These are phyloP conservation scores for Sphaerophoria rueppellii DNA, from an alignment of 2,888 invertebrate genomes.

Conservation along the genomic window DNA sequence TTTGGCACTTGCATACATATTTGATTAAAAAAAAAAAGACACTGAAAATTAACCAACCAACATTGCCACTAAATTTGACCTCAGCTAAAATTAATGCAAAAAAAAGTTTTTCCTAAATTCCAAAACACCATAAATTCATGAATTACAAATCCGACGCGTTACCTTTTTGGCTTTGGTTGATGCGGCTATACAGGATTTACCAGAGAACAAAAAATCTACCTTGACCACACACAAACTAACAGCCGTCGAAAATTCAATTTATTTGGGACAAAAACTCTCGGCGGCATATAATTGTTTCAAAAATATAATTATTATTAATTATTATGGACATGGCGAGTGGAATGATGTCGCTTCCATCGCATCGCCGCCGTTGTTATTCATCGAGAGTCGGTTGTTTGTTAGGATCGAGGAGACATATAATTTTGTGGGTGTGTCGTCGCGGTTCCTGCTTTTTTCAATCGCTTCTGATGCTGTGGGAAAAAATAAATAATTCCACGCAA, in stretches of 20 bases:
- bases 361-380: no score
- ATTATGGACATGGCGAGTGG: constrained; percentile 57
- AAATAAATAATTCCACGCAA: not conserved
- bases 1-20: constrained; percentile 42
- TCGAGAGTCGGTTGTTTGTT: no score
- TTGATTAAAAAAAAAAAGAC: constrained; percentile 17
- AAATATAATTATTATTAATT: constrained; percentile 73
- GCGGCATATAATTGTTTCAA: constrained; percentile 73
- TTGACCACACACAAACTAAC: constrained; percentile 48
- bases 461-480: not conserved
- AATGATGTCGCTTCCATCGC: not conserved
- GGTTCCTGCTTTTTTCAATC: constrained; percentile 59
- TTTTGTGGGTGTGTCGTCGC: constrained; percentile 53
- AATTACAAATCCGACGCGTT: constrained; percentile 61
- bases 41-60: constrained; percentile 70
- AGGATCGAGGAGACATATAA: not conserved
- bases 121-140: constrained; percentile 60
- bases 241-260: constrained; percentile 70
- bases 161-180: constrained; percentile 32
- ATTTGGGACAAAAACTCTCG: constrained; percentile 70
- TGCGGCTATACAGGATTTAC: constrained; percentile 30
- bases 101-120: constrained; percentile 23
- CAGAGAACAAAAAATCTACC: not conserved
- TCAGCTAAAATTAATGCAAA: constrained; percentile 21
- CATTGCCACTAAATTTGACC: constrained; percentile 64